phyloP scores from a whole-genome alignment of 2,113 vertebrate species.

The Podocnemis expansa region DNA sequence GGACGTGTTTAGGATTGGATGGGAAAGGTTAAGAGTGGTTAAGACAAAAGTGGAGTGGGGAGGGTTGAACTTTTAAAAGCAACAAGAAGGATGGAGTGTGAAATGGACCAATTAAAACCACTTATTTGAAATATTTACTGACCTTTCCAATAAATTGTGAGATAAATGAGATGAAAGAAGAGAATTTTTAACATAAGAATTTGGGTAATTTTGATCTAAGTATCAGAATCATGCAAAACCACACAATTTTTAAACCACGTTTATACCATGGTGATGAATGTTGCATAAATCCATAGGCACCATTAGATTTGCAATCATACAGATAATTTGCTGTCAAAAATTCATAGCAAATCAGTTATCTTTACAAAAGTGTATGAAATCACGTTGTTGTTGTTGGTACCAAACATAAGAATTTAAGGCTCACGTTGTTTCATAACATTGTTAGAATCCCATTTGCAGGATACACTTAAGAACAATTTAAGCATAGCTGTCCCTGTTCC shows the following conservation, averaged over 20 bases:
- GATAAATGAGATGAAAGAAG: background rate
- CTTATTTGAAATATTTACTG: background rate
- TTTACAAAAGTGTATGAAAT: background rate
- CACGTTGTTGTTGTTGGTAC: too few species aligned
- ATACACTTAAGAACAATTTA: background rate
- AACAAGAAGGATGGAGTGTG: background rate
- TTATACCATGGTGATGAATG: background rate
- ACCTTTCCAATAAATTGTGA: background rate
- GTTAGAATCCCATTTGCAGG: background rate
- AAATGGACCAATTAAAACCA: background rate
- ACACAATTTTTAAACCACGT: fast-evolving
- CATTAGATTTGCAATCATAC: background rate
- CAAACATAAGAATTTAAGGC: too few species aligned
- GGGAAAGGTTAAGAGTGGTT: constrained; percentile 1
- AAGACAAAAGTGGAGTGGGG: background rate
- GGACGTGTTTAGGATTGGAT: constrained; percentile 60
- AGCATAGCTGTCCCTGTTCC: background rate
- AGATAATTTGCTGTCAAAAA: background rate
- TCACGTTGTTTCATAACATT: background rate
- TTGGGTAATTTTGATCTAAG: background rate
- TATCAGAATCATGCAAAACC: background rate
- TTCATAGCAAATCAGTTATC: background rate
- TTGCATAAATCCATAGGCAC: background rate
- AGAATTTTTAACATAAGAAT: background rate
- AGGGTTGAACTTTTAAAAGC: constrained; percentile 31